phyloP scores from a whole-genome alignment of 1,140 invertebrate genomes.

The Temnothorax longispinosus region DNA sequence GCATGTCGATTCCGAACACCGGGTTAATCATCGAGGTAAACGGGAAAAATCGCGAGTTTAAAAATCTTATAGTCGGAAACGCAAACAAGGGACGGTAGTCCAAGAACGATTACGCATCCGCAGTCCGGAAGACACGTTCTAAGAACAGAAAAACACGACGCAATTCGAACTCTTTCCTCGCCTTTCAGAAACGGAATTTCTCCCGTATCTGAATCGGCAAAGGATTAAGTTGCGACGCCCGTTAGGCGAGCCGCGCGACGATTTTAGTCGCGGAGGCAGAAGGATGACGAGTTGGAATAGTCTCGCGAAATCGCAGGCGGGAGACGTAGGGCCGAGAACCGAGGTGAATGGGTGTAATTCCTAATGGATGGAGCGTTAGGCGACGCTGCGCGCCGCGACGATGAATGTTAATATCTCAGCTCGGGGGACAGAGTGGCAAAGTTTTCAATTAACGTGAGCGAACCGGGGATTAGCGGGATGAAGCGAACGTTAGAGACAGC shows the following conservation, averaged over 20 bases:
- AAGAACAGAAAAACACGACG: slow-evolving; percentile 4
- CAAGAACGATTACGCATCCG: slow-evolving; percentile 30
- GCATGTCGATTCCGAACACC: not conserved
- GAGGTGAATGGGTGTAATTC: slow-evolving; percentile 69
- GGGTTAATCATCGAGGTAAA: slow-evolving; percentile 16
- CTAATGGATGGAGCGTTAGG: slow-evolving; percentile 71
- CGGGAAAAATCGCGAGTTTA: slow-evolving; percentile 40
- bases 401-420: slow-evolving; percentile 72
- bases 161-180: not conserved
- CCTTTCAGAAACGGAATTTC: not conserved
- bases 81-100: slow-evolving; percentile 15
- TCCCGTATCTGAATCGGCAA: not conserved
- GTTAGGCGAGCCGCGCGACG: slow-evolving; percentile 30
- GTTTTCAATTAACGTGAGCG: slow-evolving; percentile 71
- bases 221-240: slow-evolving; percentile 28
- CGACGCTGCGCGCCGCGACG: slow-evolving; percentile 40
- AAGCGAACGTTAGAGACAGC: not conserved
- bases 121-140: slow-evolving; percentile 16
- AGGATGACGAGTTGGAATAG: slow-evolving; percentile 44
- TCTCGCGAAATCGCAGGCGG: slow-evolving; percentile 7
- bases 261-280: slow-evolving; percentile 20
- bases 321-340: not conserved
- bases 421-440: slow-evolving; percentile 60
- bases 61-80: slow-evolving; percentile 30
- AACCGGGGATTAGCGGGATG: slow-evolving; percentile 63